phyloP scores from a whole-genome alignment of 2,888 invertebrate species.

The Lycia hirtaria region DNA sequence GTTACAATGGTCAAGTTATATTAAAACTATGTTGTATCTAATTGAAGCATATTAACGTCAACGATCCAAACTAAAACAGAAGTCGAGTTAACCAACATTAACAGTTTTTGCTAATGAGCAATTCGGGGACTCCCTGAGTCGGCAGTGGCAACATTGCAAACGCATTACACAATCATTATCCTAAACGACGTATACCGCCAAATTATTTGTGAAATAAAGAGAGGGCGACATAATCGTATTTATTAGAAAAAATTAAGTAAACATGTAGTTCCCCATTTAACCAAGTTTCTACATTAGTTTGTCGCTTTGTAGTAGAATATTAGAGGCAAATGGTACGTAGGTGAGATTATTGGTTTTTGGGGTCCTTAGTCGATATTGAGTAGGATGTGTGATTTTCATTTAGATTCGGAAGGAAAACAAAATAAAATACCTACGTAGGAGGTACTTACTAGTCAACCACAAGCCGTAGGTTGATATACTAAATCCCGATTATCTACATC shows the following conservation, averaged over 20 bases:
- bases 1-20: too few relatives aligned
- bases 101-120: constrained; percentile 56
- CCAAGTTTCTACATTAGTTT: not conserved
- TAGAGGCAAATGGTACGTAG: constrained; percentile 39
- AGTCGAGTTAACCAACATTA: constrained; percentile 42
- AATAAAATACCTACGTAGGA: too few relatives aligned
- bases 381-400: not conserved
- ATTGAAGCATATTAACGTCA: not conserved
- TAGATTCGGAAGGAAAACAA: not conserved
- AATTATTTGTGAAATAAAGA: not conserved
- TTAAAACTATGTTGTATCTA: too few relatives aligned
- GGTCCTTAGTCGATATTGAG: constrained; percentile 5
- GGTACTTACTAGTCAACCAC: too few relatives aligned
- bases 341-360: constrained; percentile 10
- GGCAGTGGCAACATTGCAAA: constrained; percentile 75
- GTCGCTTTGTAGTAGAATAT: constrained; percentile 27
- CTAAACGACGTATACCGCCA: constrained; percentile 46
- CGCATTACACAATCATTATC: constrained; percentile 82
- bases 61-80: not conserved
- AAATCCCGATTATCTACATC: too few relatives aligned
- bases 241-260: not conserved
- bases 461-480: too few relatives aligned
- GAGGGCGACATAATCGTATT: not conserved
- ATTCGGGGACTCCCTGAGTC: constrained; percentile 48
- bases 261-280: not conserved